Evolutionary conservation across 2,797 vertebrate species (phyloP).

Genomic region (Macrochelys suwanniensis): DNA sequence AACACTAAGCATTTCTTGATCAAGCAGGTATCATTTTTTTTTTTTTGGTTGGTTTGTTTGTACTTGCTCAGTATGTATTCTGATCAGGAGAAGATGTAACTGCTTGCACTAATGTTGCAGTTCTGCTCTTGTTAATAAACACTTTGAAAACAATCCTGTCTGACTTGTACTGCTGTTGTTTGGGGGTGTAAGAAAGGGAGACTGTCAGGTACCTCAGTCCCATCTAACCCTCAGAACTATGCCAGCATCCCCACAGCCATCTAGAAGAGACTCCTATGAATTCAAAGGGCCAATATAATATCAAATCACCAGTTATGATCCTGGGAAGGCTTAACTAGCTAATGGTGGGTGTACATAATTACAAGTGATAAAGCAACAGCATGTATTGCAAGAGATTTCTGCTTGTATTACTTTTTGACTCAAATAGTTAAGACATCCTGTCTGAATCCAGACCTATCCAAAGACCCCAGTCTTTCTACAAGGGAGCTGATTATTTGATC

Average conservation of each 20-base stretch:
- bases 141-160: neutral
- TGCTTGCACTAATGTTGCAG: conserved; percentile 22
- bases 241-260: neutral
- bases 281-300: neutral
- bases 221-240: neutral
- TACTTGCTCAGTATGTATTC: neutral
- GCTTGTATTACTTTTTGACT: neutral
- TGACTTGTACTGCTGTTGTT: neutral
- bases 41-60: too few species aligned
- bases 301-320: too few species aligned
- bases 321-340: neutral
- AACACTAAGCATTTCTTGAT: neutral
- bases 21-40: too few species aligned
- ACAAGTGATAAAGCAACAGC: neutral
- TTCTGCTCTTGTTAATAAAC: conserved; percentile 66
- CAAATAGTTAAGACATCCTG: neutral
- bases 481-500: neutral
- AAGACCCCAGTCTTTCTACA: neutral
- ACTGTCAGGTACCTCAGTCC: neutral
- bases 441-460: neutral
- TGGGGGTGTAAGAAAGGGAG: neutral
- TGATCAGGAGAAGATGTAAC: conserved; percentile 19
- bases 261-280: neutral
- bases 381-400: neutral
- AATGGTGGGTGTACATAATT: neutral